These are phyloP conservation scores for Hydrozoanthus tunicans DNA, from an alignment of 64 coral and sea anemone genomes.

Conservation along the genomic window DNA sequence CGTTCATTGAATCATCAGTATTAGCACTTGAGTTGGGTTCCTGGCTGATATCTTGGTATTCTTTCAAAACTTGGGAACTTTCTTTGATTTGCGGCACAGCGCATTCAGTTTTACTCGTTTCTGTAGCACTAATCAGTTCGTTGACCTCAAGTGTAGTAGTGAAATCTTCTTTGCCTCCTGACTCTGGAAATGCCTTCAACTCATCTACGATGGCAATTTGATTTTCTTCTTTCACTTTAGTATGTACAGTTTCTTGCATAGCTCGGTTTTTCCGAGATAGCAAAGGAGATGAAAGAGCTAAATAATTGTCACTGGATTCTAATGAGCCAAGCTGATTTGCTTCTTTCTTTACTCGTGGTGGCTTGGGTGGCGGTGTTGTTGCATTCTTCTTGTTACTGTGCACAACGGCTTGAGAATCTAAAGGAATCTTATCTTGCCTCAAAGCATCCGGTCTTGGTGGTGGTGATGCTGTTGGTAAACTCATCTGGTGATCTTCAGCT, in stretches of 20 bases:
- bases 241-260: slow-evolving; percentile 24
- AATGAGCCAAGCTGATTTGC: not conserved
- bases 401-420: not conserved
- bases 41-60: not conserved
- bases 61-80: not conserved
- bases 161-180: not conserved
- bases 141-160: not conserved
- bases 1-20: slow-evolving; percentile 1
- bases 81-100: not conserved
- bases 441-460: slow-evolving; percentile 40
- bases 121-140: not conserved
- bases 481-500: slow-evolving; percentile 62
- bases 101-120: not conserved
- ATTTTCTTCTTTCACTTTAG: slow-evolving; percentile 19
- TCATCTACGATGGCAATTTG: slow-evolving; percentile 56
- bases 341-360: slow-evolving; percentile 43
- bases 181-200: slow-evolving; percentile 48
- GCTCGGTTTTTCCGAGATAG: not conserved
- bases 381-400: not conserved
- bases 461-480: slow-evolving; percentile 73
- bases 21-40: not conserved
- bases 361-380: slow-evolving; percentile 10
- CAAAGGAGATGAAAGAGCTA: not conserved
- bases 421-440: not conserved
- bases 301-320: not conserved